phyloP scores from a whole-genome alignment of 2,888 invertebrate species.

The Deilephila elpenor region DNA sequence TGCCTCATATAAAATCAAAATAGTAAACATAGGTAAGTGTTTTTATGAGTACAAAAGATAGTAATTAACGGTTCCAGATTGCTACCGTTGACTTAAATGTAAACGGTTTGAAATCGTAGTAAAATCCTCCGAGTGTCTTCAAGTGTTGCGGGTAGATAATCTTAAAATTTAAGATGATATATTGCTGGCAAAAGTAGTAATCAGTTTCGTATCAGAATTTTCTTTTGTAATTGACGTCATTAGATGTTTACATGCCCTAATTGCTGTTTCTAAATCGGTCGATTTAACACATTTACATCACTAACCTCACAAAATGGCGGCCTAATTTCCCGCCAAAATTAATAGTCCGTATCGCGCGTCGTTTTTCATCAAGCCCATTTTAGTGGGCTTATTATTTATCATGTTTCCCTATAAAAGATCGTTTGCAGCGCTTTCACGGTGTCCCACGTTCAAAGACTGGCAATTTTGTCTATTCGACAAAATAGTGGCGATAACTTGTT shows the following conservation, averaged over 20 bases:
- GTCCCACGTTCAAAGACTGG: slow-evolving; percentile 78
- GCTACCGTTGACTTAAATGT: too few relatives aligned
- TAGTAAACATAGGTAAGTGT: too few relatives aligned
- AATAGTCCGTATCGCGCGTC: slow-evolving; percentile 70
- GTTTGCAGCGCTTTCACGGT: slow-evolving; percentile 75
- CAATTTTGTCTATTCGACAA: slow-evolving; percentile 82
- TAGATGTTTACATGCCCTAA: slow-evolving; percentile 22
- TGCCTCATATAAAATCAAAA: too few relatives aligned
- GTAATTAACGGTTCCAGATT: too few relatives aligned
- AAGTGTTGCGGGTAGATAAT: not conserved
- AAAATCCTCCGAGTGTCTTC: not conserved
- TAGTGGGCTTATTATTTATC: slow-evolving; percentile 77
- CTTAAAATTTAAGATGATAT: not conserved
- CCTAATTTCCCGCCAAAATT: slow-evolving; percentile 74
- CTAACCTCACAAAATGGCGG: slow-evolving; percentile 63
- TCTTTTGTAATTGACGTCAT: slow-evolving; percentile 4
- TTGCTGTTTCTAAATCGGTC: slow-evolving; percentile 39
- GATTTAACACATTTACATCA: slow-evolving; percentile 49
- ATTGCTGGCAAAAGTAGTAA: not conserved
- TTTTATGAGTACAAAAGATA: too few relatives aligned
- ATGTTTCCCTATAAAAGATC: slow-evolving; percentile 71
- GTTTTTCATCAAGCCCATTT: slow-evolving; percentile 76
- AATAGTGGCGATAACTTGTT: slow-evolving; percentile 79
- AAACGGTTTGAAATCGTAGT: too few relatives aligned
- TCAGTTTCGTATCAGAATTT: not conserved